Evolutionary conservation across 2,888 invertebrate species (phyloP).

Genomic region (Tiphia femorata): DNA sequence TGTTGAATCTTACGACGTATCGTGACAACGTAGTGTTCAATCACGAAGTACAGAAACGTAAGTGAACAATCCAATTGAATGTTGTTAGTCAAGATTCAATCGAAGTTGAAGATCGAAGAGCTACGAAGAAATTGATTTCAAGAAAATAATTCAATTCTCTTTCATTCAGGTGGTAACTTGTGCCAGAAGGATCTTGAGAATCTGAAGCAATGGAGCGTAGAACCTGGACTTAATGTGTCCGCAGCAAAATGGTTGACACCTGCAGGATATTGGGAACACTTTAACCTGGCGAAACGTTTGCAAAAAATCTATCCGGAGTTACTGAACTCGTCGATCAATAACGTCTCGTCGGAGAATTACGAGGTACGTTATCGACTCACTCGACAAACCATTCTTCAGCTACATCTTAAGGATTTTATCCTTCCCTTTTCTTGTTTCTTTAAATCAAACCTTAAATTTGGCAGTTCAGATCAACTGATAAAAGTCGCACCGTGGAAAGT

Average conservation of each 20-base stretch:
- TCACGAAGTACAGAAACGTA: slow-evolving; percentile 72
- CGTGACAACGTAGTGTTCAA: slow-evolving; percentile 76
- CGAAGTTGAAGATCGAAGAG: too few relatives aligned
- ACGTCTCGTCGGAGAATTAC: slow-evolving; percentile 53
- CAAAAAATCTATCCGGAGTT: slow-evolving; percentile 75
- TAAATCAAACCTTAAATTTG: too few relatives aligned
- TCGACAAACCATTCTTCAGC: too few relatives aligned
- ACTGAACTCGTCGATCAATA: slow-evolving; percentile 28
- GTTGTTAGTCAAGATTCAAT: background rate
- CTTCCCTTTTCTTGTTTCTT: too few relatives aligned
- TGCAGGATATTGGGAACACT: slow-evolving; percentile 74
- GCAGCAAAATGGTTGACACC: slow-evolving; percentile 74
- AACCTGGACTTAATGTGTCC: slow-evolving; percentile 72
- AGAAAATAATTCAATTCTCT: background rate
- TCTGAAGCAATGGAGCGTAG: slow-evolving; percentile 77
- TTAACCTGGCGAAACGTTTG: slow-evolving; percentile 76
- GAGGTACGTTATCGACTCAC: slow-evolving; percentile 29
- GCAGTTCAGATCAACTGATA: slow-evolving; percentile 76
- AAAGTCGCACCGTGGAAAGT: slow-evolving; percentile 73
- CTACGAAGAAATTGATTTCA: too few relatives aligned
- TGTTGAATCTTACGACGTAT: slow-evolving; percentile 73
- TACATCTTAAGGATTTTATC: too few relatives aligned
- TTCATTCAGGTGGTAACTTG: slow-evolving; percentile 58
- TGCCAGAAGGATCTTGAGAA: slow-evolving; percentile 77
- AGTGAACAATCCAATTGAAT: background rate